Conservation (phyloP, 2,888 invertebrate genomes). For the Agrochola litura region DNA sequence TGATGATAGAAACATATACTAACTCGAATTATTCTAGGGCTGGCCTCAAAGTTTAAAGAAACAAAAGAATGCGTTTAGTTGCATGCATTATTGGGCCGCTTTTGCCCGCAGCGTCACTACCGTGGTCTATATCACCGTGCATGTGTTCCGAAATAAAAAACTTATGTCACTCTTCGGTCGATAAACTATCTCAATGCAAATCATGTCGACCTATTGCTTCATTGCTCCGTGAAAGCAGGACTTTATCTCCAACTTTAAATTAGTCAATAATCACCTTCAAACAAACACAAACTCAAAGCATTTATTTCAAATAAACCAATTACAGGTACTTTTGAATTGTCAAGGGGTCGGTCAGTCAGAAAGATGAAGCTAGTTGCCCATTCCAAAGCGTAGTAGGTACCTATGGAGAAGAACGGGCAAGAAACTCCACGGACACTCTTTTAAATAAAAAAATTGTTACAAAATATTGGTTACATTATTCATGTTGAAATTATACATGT, state of each 20-base stretch:
- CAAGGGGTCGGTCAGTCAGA: too few relatives aligned
- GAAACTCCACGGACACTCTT: too few relatives aligned
- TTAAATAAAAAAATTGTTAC: too few relatives aligned
- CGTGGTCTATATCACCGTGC: neutral
- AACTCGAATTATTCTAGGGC: neutral
- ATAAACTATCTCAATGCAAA: slow-evolving; percentile 4
- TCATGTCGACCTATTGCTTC: neutral
- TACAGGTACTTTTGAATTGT: too few relatives aligned
- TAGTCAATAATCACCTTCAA: too few relatives aligned
- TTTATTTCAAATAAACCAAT: too few relatives aligned
- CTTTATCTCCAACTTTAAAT: neutral
- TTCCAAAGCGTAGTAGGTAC: too few relatives aligned
- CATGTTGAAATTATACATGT: too few relatives aligned
- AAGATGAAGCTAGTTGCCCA: too few relatives aligned
- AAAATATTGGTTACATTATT: too few relatives aligned
- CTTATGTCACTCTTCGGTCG: neutral
- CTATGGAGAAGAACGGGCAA: too few relatives aligned
- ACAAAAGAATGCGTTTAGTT: neutral
- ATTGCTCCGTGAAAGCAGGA: neutral
- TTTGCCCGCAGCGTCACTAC: neutral
- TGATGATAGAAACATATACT: neutral
- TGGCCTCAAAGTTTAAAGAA: neutral
- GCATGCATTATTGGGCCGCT: neutral
- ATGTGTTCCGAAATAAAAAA: neutral
- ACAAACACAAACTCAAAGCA: too few relatives aligned